Evolutionary conservation across 2,113 vertebrate species (phyloP), one percentile per base, ranked within the genome.

Genomic region (Poecile atricapillus): DNA sequence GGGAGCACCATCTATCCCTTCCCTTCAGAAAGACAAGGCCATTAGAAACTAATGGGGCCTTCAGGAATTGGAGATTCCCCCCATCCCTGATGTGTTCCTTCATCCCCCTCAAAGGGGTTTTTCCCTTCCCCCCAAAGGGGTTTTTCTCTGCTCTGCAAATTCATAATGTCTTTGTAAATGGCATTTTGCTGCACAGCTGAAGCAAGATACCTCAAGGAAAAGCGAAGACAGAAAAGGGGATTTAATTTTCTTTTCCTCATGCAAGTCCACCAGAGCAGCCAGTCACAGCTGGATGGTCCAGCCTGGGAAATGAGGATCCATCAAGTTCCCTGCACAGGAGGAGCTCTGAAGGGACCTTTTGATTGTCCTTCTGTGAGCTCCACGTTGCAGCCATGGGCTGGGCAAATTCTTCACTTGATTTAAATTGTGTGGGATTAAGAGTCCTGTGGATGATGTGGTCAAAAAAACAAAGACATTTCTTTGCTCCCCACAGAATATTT

Each of bases 361-460:
- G n/a, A 60, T 22, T 41, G 27, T 50, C 56, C 52, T 69, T 25
- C 25, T 15, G 8, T 28, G 62, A 63, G 37, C 50, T 70, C 28
- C 44, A 56, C 0, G 0, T 55, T 46, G 23, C 39, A 85, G 31
- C 43, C 47, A 43, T 2, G 17, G 39, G 47, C 43, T 60, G 59
- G 53, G 31, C 5, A 30, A 74, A 78, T 35, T 70, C 62, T 39
- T 63, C 41, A 28, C 21, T 46, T 35, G 17, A 41, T 63, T 55
- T 84, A 62, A 82, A 46, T 49, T 15, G n/a, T 0, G 6, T 33
- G 27, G 8, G 18, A 46, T 82, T 70, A 37, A 50, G 25, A 59
- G 33, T 46, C 6, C 35, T 18, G 14, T 2, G 21, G 23, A 22
- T 0, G 0, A 2, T 15, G 21, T 39, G 39, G 47, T 8, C 33